Percentiles rank a stretch among this genome's conserved stretches.
phyloP scores from a whole-genome alignment of 2,113 vertebrate species.

The Mustela nigripes region DNA sequence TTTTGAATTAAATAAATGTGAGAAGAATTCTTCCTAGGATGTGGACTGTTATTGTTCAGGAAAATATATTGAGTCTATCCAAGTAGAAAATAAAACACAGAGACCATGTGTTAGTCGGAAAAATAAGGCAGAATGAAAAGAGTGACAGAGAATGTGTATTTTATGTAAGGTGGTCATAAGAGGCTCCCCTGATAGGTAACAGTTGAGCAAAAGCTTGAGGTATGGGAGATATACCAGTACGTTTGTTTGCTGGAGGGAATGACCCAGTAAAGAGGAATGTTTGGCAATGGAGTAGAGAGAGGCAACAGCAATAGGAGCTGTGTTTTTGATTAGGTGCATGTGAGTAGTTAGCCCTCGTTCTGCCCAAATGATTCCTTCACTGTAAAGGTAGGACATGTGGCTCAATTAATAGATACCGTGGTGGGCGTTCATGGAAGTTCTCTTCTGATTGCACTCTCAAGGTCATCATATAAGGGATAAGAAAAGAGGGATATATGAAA shows the following conservation, averaged over 20 bases:
- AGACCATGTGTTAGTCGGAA: background rate
- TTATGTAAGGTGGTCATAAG: background rate
- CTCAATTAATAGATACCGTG: background rate
- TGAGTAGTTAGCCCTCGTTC: background rate
- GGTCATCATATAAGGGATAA: background rate
- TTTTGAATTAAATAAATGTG: background rate
- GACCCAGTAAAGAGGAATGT: background rate
- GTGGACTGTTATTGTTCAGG: background rate
- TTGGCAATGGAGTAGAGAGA: background rate
- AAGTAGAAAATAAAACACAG: background rate
- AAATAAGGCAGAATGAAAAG: background rate
- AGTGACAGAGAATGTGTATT: background rate
- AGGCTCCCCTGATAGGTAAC: background rate
- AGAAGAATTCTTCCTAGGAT: background rate
- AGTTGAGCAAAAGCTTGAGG: background rate
- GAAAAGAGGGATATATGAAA: background rate
- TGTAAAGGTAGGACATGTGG: background rate
- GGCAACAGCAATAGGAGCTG: background rate
- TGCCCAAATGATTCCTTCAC: background rate
- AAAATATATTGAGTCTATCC: background rate
- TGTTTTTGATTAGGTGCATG: background rate
- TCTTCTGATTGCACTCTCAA: background rate
- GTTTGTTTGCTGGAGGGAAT: background rate
- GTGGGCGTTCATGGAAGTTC: background rate
- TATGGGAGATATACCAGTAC: background rate